These are phyloP conservation scores for Urophycis tenuis DNA, from an alignment of 2,797 vertebrate genomes.

Conservation along the genomic window DNA sequence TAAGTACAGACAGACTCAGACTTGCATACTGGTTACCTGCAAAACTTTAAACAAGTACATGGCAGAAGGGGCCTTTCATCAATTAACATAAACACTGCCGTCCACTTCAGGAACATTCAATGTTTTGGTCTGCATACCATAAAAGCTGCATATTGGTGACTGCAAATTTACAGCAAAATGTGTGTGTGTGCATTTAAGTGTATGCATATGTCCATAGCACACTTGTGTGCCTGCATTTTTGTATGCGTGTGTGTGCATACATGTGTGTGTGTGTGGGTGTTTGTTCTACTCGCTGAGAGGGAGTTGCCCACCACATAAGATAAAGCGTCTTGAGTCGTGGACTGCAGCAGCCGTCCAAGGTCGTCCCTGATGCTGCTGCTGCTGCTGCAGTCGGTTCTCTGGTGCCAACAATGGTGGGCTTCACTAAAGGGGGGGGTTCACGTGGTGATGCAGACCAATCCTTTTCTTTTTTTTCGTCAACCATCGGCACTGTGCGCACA, in stretches of 20 bases:
- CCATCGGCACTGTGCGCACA: conserved; percentile 34
- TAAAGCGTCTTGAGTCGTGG: conserved; percentile 20
- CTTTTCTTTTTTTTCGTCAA: conserved; percentile 26
- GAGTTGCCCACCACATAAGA: conserved; percentile 35
- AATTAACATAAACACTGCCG: neutral
- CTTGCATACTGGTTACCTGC: neutral
- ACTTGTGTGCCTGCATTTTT: neutral
- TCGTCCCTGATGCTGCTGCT: too few species aligned
- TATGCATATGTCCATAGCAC: neutral
- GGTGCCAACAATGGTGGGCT: conserved; percentile 33
- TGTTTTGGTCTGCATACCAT: neutral
- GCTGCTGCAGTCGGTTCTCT: conserved; percentile 60
- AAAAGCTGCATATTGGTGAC: neutral
- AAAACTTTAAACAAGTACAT: neutral
- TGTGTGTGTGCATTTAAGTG: neutral
- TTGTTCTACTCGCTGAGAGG: neutral
- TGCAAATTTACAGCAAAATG: neutral
- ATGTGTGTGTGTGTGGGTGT: neutral
- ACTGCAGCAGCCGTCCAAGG: conserved; percentile 58
- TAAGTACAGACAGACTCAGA: too few species aligned
- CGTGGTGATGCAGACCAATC: conserved; percentile 20
- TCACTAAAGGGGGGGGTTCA: conserved; percentile 37
- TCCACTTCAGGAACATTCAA: neutral
- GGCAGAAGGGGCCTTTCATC: neutral
- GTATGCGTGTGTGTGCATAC: neutral